Percentiles rank a stretch among this genome's conserved stretches.
phyloP scores from a whole-genome alignment of 2,797 vertebrate genomes.

The Echiichthys vipera region DNA sequence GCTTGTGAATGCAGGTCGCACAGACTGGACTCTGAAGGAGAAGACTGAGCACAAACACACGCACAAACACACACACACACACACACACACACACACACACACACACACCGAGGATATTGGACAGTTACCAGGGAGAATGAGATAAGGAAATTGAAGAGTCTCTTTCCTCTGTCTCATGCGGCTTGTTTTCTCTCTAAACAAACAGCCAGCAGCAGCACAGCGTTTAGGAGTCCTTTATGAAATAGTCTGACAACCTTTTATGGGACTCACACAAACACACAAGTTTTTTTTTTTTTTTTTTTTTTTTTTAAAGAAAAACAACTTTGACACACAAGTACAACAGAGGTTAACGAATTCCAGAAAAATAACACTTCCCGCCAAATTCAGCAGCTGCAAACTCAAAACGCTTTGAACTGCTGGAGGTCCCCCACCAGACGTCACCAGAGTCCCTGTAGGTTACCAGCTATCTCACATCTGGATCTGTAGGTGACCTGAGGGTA shows the following conservation, averaged over 20 bases:
- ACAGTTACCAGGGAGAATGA: conserved; percentile 77
- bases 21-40: conserved; percentile 60
- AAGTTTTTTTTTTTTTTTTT: too few relatives aligned
- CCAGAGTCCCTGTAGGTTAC: conserved; percentile 55
- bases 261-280: conserved; percentile 28
- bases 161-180: conserved; percentile 72
- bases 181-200: conserved; percentile 80
- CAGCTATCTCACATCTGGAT: conserved; percentile 73
- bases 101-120: conserved; percentile 72
- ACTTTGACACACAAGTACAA: conserved; percentile 37
- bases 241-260: conserved; percentile 63
- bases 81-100: conserved; percentile 11
- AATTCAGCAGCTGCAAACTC: conserved; percentile 62
- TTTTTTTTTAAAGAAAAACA: conserved; percentile 16
- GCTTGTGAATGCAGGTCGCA: conserved; percentile 67
- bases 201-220: conserved; percentile 50
- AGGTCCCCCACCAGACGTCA: conserved; percentile 55
- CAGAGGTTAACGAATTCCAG: conserved; percentile 54
- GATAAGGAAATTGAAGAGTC: conserved; percentile 84
- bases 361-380: conserved; percentile 51
- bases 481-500: conserved; percentile 62
- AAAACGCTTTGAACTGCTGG: conserved; percentile 58
- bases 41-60: conserved; percentile 28
- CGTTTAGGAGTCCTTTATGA: conserved; percentile 71
- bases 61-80: conserved; percentile 31